Conservation (phyloP, 2,113 vertebrate genomes). For the Sakesphorus luctuosus region DNA sequence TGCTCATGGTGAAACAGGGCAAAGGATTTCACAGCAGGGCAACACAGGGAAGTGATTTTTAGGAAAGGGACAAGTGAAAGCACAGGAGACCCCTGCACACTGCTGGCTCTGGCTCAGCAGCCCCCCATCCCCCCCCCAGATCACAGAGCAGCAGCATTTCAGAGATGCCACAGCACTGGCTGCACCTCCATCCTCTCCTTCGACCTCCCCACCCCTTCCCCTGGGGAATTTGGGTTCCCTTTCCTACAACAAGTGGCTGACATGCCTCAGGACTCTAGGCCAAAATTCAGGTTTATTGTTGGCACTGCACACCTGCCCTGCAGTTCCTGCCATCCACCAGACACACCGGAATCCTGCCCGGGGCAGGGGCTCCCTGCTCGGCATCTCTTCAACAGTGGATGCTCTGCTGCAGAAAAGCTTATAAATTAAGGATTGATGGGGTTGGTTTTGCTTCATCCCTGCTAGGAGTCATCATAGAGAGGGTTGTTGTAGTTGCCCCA, state of each 20-base stretch:
- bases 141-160: neutral
- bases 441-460: neutral
- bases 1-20: neutral
- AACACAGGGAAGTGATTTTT: neutral
- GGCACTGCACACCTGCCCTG: neutral
- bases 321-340: neutral
- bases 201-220: neutral
- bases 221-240: neutral
- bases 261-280: neutral
- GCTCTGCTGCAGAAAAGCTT: constrained; percentile 68
- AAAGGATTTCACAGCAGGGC: neutral
- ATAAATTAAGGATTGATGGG: constrained; percentile 69
- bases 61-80: neutral
- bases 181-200: neutral
- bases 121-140: neutral
- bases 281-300: constrained; percentile 41
- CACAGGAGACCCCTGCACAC: neutral
- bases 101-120: neutral
- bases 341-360: neutral
- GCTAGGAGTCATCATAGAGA: constrained; percentile 85
- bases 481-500: constrained; percentile 91
- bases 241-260: neutral
- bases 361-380: neutral
- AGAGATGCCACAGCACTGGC: neutral
- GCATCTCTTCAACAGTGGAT: neutral